Base-by-base conservation (phyloP, 2,888 invertebrate species). In the Acrobasis consociella region DNA sequence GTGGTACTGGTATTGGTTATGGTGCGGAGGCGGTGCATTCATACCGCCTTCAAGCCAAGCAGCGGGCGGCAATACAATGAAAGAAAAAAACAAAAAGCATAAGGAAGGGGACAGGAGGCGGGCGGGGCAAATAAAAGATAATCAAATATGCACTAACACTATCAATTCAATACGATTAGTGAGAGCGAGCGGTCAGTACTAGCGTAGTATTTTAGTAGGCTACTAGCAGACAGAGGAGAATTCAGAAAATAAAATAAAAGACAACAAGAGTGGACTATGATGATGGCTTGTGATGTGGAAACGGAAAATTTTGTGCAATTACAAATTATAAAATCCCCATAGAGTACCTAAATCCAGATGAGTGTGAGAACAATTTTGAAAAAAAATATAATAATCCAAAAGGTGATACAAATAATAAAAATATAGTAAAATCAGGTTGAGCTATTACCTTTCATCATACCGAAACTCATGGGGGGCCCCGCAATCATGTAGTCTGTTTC, bases 401-500 rank as follows among this genome's bases (percentile, higher is more conserved):
- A n/a, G n/a, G n/a, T n/a, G n/a, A n/a, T n/a, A n/a, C n/a, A 71
- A 71, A 73, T 67, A 75, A 73, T 72, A 79, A 78, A n/a, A 55
- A 46, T n/a, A 62, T 55, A 62, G 49, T 77, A 82, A 81, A 80
- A 80, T 84, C 83, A 82, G 80, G 80, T 85, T 80, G 83, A 82
- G 82, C 89, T 87, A 93, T 95, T 96, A 96, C 96, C 96, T 96
- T 96, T 96, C 93, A 96, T 94, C 93, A 96, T 96, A 95, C 96
- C 96, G 95, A 95, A 96, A 94, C 95, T 95, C 94, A 96, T 95
- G 92, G 96, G 95, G 93, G 95, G 95, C 91, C 96, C 95, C 93
- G 95, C 95, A 93, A 95, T 94, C 95, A 95, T 95, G 92, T 91
- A 92, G 91, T 92, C 92, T 92, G 92, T 92, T 91, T 89, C 86